Percentiles rank a stretch among this genome's conserved stretches.
Conservation (phyloP, 2,797 vertebrate species). For the Molossus molossus region DNA sequence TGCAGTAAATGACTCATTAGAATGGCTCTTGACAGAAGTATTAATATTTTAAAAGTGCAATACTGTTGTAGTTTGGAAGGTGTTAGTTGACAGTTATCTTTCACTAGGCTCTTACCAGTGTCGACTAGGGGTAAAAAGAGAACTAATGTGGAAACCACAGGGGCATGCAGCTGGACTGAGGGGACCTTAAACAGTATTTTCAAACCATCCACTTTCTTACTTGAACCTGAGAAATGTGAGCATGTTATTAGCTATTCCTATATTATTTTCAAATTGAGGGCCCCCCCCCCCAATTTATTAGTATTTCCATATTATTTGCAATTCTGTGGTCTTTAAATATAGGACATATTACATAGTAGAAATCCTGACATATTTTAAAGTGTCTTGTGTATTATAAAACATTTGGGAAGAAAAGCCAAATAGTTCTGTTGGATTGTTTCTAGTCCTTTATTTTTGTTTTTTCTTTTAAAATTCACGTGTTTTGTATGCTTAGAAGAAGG, state of each 20-base stretch:
- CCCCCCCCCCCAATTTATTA: constrained; percentile 51
- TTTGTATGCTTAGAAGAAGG: constrained; percentile 74
- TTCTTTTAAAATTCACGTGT: constrained; percentile 73
- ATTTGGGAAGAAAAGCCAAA: constrained; percentile 64
- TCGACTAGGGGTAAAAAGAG: neutral
- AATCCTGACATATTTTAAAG: constrained; percentile 29
- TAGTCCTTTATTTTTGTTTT: constrained; percentile 55
- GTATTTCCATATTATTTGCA: constrained; percentile 48
- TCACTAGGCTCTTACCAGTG: neutral
- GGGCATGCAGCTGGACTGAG: neutral
- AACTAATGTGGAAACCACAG: neutral
- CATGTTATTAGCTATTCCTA: constrained; percentile 32
- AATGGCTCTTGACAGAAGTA: constrained; percentile 60
- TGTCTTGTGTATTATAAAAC: constrained; percentile 16
- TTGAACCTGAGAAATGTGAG: constrained; percentile 28
- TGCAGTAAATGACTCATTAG: constrained; percentile 44
- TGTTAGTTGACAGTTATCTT: constrained; percentile 48
- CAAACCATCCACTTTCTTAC: neutral
- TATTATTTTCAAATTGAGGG: constrained; percentile 62
- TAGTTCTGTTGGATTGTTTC: constrained; percentile 64
- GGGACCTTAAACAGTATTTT: neutral
- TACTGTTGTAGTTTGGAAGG: constrained; percentile 51
- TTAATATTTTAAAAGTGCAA: constrained; percentile 61
- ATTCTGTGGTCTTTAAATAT: constrained; percentile 44
- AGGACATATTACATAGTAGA: constrained; percentile 31